Percentiles rank a stretch among this genome's conserved stretches.
These are phyloP conservation scores for Hermatobates lingyangjiaoensis DNA, from an alignment of 1,140 invertebrate species.

Conservation along the genomic window DNA sequence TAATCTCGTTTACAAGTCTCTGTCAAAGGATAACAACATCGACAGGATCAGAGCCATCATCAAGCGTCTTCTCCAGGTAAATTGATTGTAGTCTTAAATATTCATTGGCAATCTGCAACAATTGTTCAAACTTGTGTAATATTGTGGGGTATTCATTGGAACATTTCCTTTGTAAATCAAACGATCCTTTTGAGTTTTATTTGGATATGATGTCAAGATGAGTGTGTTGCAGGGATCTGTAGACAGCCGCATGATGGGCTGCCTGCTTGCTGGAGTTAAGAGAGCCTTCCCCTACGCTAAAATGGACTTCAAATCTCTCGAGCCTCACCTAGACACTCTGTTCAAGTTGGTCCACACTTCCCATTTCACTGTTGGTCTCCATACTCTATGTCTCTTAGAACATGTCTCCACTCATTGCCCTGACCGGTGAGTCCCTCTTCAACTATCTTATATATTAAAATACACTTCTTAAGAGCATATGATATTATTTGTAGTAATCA, in stretches of 20 bases:
- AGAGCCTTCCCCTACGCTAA: conserved; percentile 65
- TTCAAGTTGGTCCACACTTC: conserved; percentile 77
- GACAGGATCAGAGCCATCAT: conserved; percentile 63
- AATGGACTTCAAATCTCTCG: conserved; percentile 30
- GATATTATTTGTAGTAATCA: too few species aligned
- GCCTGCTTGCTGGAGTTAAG: conserved; percentile 72
- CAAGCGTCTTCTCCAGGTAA: conserved; percentile 72
- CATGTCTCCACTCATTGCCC: conserved; percentile 50
- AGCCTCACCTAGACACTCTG: conserved; percentile 57
- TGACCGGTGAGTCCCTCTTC: conserved; percentile 28
- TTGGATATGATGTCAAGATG: too few species aligned
- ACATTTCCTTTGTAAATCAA: neutral
- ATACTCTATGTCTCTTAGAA: conserved; percentile 68
- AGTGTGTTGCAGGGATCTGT: conserved; percentile 51
- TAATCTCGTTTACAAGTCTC: conserved; percentile 68
- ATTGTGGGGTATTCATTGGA: too few species aligned
- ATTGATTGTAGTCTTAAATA: conserved; percentile 17
- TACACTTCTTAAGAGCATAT: too few species aligned
- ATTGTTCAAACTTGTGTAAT: neutral
- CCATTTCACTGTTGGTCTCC: conserved; percentile 63
- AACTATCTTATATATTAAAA: too few species aligned
- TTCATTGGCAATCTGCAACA: conserved; percentile 12
- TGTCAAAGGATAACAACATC: conserved; percentile 56
- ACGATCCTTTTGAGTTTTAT: neutral
- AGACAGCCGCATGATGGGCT: conserved; percentile 79